Evolutionary conservation across 2,113 vertebrate genomes (phyloP).

Genomic region (Serilophus lunatus): DNA sequence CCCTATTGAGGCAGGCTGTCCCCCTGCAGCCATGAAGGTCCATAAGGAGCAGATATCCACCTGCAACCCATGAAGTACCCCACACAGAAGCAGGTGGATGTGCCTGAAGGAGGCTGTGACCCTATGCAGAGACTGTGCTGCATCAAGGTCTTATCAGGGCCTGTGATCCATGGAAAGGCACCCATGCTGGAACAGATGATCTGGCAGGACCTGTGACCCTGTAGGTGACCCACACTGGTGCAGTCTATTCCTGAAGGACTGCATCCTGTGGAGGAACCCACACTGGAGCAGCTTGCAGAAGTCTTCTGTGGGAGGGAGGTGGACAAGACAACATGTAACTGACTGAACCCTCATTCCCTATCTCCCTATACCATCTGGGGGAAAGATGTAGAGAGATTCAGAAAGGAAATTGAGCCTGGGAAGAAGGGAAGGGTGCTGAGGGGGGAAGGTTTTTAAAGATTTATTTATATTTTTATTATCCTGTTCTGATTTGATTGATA

Average conservation of each 20-base stretch:
- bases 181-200: background rate
- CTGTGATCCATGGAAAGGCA: background rate
- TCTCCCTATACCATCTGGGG: fast-evolving
- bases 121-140: background rate
- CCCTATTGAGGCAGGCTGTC: background rate
- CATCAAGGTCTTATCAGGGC: background rate
- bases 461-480: background rate
- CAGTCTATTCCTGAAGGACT: too few relatives aligned
- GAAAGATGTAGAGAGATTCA: background rate
- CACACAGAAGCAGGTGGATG: background rate
- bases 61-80: background rate
- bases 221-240: too few relatives aligned
- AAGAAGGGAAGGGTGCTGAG: background rate
- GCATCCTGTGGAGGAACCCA: too few relatives aligned
- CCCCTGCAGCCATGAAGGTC: background rate
- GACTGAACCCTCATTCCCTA: background rate
- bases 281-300: background rate
- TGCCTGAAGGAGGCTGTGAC: background rate
- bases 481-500: background rate
- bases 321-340: background rate
- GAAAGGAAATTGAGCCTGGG: background rate
- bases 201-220: too few relatives aligned
- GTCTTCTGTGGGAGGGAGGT: background rate
- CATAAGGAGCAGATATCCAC: background rate
- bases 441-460: background rate